Base-by-base conservation (phyloP, 2,113 vertebrate genomes). In the Strix aluco region DNA sequence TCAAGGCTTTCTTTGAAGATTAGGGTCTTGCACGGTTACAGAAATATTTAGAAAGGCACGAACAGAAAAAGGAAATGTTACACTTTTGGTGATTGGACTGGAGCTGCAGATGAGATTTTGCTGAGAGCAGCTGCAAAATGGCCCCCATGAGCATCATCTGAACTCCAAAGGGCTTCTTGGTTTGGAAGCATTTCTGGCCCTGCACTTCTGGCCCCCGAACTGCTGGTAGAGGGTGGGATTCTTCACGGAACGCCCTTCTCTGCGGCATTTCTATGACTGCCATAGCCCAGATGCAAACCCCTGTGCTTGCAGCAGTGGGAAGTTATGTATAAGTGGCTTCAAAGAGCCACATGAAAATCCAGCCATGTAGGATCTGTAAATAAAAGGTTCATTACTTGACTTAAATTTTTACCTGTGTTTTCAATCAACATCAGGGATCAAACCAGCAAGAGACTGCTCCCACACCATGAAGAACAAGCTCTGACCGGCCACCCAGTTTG, bases 1-100 rank as follows among this genome's bases (percentile, higher is more conserved):
- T 96, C 87, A 90, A 92, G 93, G 70, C 80, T 93, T 94, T 83
- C 77, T 93, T 96, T 91, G 92, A 95, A 96, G 96, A 97, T 92
- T 80, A 94, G 66, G 70, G 88, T 71, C 91, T 88, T 65, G n/a
- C 38, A 84, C 18, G 21, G 78, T 92, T 89, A 90, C 32, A 83
- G 91, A 93, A 95, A 97, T 86, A 70, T 73, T 93, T 80, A 77
- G 84, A 81, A 90, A 92, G 38, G 51, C 66, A 86, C 6, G 63
- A 86, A 89, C 86, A 96, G 67, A 83, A 81, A 93, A 94, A 86
- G 94, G 73, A 80, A 95, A 95, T 72, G 84, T 74, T 96, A 52
- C 4, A 58, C 27, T 75, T 90, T 11, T 15, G 44, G 91, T 36
- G 71, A 70, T 20, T 29, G 34, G 74, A 49, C 72, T 62, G 44